Evolutionary conservation across 1,140 invertebrate genomes (phyloP).

Genomic region (Macrobrachium nipponense): DNA sequence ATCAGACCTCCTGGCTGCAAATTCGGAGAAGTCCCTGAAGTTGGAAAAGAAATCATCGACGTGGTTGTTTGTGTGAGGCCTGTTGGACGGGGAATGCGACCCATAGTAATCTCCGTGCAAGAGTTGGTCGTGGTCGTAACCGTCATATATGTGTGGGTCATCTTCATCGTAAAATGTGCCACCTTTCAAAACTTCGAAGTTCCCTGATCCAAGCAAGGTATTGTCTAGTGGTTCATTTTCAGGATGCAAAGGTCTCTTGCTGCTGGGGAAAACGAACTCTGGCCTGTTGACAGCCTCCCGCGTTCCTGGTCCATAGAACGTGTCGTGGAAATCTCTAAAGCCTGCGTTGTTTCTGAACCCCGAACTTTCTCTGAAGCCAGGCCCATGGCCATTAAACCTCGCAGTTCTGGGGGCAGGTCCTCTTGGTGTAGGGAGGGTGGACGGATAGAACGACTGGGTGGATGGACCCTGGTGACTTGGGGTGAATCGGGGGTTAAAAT

Average conservation of each 20-base stretch:
- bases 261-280: conserved; percentile 17
- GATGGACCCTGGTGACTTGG: conserved; percentile 5
- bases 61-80: conserved; percentile 69
- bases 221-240: conserved; percentile 59
- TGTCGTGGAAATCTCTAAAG: conserved; percentile 57
- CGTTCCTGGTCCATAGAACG: conserved; percentile 46
- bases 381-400: conserved; percentile 37
- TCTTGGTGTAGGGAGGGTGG: conserved; percentile 46
- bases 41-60: conserved; percentile 82
- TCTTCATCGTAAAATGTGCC: conserved; percentile 85
- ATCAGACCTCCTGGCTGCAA: conserved; percentile 59
- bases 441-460: conserved; percentile 13
- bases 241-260: conserved; percentile 32
- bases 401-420: conserved; percentile 25
- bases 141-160: conserved; percentile 57
- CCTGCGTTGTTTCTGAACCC: conserved; percentile 26
- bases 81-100: conserved; percentile 71
- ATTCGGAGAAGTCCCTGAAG: conserved; percentile 87
- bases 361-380: conserved; percentile 34
- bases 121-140: conserved; percentile 73
- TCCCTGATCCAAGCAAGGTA: conserved; percentile 82
- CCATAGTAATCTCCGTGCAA: conserved; percentile 79
- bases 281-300: conserved; percentile 39
- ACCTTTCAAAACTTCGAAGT: conserved; percentile 87
- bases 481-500: conserved; percentile 23